Percentiles rank a stretch among this genome's conserved stretches.
Conservation (phyloP, 2,888 invertebrate genomes). For the Papilio gigon region DNA sequence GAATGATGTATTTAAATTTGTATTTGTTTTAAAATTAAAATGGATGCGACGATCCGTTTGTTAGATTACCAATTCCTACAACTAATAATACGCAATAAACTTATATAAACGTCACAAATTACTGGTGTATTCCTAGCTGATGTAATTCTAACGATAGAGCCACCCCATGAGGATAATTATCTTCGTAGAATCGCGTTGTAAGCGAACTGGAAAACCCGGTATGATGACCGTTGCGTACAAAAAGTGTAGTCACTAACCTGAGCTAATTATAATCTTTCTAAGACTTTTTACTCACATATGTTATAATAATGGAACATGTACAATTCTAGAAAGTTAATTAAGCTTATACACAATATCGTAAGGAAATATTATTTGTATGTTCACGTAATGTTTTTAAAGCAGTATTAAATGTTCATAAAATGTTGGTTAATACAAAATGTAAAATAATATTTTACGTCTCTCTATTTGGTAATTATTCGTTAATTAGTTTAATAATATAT, state of each 20-base stretch:
- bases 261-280: background rate
- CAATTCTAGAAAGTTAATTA: background rate
- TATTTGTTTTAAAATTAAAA: no score
- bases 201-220: constrained; percentile 11
- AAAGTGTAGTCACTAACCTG: background rate
- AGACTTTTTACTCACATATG: background rate
- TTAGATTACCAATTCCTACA: background rate
- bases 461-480: no score
- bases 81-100: background rate
- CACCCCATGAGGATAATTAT: constrained; percentile 15
- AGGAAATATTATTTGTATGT: background rate
- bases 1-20: no score
- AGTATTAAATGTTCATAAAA: no score
- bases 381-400: no score
- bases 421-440: no score
- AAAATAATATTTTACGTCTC: no score
- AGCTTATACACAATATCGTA: background rate
- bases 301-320: background rate
- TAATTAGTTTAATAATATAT: background rate
- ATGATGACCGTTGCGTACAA: constrained; percentile 11
- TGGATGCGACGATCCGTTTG: background rate
- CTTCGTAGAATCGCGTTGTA: background rate
- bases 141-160: constrained; percentile 6
- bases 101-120: background rate
- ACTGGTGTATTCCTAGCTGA: background rate